phyloP scores from a whole-genome alignment of 92 coral and sea anemone species.

The Siderastrea siderea region DNA sequence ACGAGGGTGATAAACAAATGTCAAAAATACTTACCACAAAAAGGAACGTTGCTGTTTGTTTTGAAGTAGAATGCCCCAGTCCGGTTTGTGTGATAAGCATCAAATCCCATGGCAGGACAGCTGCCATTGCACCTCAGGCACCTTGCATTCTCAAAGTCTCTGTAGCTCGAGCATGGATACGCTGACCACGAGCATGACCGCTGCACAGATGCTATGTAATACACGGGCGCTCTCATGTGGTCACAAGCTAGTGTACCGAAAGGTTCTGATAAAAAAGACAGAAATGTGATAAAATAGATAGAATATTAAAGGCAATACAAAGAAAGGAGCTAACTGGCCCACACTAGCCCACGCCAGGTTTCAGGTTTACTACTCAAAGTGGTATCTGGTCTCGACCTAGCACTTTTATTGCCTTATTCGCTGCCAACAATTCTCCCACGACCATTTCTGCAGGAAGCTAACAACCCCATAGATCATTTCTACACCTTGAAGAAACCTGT shows the following conservation, averaged over 20 bases:
- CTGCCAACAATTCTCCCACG: no score
- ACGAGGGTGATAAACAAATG: not conserved
- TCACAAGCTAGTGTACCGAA: slow-evolving; percentile 26
- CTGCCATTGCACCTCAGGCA: slow-evolving; percentile 39
- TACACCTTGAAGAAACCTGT: no score
- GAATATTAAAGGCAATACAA: no score
- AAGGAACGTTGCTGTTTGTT: slow-evolving; percentile 44
- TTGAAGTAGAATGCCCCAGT: slow-evolving; percentile 36
- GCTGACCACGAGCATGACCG: slow-evolving; percentile 55
- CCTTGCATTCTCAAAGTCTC: slow-evolving; percentile 46
- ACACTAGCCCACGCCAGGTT: no score
- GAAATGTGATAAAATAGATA: not conserved
- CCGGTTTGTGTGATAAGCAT: slow-evolving; percentile 28
- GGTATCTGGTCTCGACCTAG: no score
- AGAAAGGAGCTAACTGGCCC: no score
- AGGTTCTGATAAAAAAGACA: not conserved
- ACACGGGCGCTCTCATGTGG: slow-evolving; percentile 63
- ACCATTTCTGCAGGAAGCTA: no score
- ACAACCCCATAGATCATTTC: no score
- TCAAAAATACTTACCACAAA: slow-evolving; percentile 45
- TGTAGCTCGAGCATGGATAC: slow-evolving; percentile 50
- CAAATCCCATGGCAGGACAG: slow-evolving; percentile 66
- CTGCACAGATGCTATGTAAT: slow-evolving; percentile 59
- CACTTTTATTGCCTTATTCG: no score
- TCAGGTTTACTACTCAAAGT: no score